Conservation (phyloP, 2,113 vertebrate genomes). For the Oryzias melastigma region DNA sequence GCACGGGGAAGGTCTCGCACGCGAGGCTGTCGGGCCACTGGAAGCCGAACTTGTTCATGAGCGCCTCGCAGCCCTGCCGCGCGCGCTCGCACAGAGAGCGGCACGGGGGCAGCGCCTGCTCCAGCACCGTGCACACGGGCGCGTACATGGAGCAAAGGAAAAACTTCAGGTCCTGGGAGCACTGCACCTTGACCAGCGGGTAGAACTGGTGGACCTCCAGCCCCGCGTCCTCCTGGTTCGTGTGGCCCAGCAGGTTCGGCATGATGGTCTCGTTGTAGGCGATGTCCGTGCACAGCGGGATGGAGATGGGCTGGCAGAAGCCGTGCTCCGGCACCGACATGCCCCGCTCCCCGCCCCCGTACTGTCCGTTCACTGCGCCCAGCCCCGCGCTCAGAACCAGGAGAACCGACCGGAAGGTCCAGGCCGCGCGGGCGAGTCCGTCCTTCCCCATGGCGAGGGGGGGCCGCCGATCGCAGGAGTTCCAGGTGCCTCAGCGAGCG, state of each 20-base stretch:
- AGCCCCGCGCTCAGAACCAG: conserved; percentile 55
- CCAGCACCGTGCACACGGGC: conserved; percentile 88
- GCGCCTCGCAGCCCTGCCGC: conserved; percentile 72
- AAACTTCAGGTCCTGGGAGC: conserved; percentile 87
- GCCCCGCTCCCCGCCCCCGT: conserved; percentile 80
- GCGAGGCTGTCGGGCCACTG: conserved; percentile 90
- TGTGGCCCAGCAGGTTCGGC: conserved; percentile 90
- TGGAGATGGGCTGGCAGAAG: conserved; percentile 89
- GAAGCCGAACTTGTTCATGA: conserved; percentile 87
- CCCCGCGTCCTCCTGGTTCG: conserved; percentile 88
- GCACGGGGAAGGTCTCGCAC: conserved; percentile 88
- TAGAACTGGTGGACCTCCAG: conserved; percentile 64
- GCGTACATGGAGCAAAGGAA: conserved; percentile 92
- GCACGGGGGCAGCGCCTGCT: conserved; percentile 88
- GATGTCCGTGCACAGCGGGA: conserved; percentile 90
- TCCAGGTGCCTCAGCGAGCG: no score
- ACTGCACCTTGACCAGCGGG: conserved; percentile 88
- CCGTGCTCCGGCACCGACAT: conserved; percentile 90
- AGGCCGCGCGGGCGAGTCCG: conserved; percentile 25
- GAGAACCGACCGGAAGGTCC: conserved; percentile 27
- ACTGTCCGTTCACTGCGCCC: conserved; percentile 71
- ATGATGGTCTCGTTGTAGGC: conserved; percentile 92
- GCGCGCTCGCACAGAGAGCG: conserved; percentile 88
- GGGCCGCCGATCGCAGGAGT: no score
- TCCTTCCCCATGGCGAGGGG: conserved; percentile 31